phyloP scores from a whole-genome alignment of 1,140 invertebrate species.

The Heterodera carotae region DNA sequence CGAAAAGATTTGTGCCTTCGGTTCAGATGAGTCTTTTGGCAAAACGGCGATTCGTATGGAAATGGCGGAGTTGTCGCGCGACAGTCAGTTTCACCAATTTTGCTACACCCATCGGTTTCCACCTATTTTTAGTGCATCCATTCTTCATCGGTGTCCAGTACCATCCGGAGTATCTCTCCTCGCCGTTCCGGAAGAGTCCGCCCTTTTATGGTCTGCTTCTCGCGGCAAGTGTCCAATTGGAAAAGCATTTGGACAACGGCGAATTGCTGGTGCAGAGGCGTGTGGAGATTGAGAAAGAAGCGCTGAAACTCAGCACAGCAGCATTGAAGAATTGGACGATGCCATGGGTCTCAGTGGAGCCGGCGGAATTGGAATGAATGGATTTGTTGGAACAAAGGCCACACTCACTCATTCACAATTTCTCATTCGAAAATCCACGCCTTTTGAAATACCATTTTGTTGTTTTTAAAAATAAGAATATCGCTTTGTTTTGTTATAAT shows the following conservation, averaged over 20 bases:
- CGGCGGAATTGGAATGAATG: neutral
- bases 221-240: slow-evolving; percentile 73
- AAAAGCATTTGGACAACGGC: slow-evolving; percentile 29
- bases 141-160: slow-evolving; percentile 95
- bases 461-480: too few species aligned
- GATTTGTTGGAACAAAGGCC: too few species aligned
- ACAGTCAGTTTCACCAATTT: slow-evolving; percentile 42
- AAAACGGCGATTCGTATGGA: slow-evolving; percentile 76
- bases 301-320: neutral
- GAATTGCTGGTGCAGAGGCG: neutral
- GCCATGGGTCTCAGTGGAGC: neutral
- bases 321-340: neutral
- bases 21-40: slow-evolving; percentile 49
- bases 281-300: neutral
- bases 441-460: too few species aligned
- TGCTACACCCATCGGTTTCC: neutral
- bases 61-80: slow-evolving; percentile 71
- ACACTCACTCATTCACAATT: too few species aligned
- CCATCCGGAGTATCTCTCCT: slow-evolving; percentile 93
- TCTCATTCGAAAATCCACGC: too few species aligned
- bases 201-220: slow-evolving; percentile 91
- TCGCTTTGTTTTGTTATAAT: too few species aligned
- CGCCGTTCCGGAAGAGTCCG: slow-evolving; percentile 88
- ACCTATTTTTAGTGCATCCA: slow-evolving; percentile 72
- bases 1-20: slow-evolving; percentile 52